phyloP scores from a whole-genome alignment of 2,888 invertebrate species.

The Xanthostigma xanthostigma region DNA sequence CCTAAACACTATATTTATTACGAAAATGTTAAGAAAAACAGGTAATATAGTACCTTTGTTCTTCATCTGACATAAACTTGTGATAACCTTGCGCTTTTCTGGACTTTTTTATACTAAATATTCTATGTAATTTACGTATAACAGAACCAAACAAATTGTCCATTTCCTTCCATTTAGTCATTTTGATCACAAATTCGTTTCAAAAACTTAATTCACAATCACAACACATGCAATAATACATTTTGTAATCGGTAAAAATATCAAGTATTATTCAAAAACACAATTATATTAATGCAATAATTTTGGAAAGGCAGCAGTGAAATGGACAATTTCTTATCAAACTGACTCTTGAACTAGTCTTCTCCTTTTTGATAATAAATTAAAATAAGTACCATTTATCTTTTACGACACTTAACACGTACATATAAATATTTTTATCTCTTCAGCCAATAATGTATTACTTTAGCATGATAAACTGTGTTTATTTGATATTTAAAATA shows the following conservation, averaged over 20 bases:
- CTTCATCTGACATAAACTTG: conserved; percentile 51
- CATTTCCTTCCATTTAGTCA: conserved; percentile 14
- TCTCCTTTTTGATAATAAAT: too few species aligned
- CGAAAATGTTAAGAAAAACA: background rate
- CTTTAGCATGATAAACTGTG: too few species aligned
- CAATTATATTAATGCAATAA: too few species aligned
- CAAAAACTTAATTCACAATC: conserved; percentile 9
- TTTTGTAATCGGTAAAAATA: background rate
- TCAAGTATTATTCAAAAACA: background rate
- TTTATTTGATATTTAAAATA: too few species aligned
- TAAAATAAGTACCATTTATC: too few species aligned
- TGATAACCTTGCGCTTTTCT: conserved; percentile 42
- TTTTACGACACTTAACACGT: too few species aligned
- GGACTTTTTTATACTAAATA: conserved; percentile 28
- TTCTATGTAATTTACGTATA: background rate
- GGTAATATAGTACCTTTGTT: conserved; percentile 39
- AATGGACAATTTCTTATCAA: too few species aligned
- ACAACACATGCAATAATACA: conserved; percentile 3
- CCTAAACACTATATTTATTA: background rate
- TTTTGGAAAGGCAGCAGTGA: too few species aligned
- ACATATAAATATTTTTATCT: too few species aligned
- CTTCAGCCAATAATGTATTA: too few species aligned
- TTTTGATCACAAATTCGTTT: conserved; percentile 16
- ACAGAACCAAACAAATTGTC: conserved; percentile 6
- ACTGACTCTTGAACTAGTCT: too few species aligned